Evolutionary conservation across 2,888 invertebrate genomes (phyloP).

Genomic region (Cataglyphis livida): DNA sequence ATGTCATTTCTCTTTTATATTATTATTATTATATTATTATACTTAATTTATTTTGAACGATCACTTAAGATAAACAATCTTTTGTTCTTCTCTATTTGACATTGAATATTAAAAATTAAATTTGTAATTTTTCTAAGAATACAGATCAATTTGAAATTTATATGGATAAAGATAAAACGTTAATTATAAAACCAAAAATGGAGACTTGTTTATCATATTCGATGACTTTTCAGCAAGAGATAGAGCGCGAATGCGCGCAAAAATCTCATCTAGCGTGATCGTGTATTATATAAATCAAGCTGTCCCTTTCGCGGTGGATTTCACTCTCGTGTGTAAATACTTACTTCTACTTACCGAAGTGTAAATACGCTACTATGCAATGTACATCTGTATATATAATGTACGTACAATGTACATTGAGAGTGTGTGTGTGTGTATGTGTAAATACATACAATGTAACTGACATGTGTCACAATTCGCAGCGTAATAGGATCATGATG

Average conservation of each 20-base stretch:
- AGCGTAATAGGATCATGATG: slow-evolving; percentile 62
- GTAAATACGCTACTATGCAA: slow-evolving; percentile 68
- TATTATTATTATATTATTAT: neutral
- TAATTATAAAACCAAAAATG: neutral
- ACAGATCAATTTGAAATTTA: neutral
- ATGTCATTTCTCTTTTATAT: neutral
- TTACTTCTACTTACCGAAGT: slow-evolving; percentile 60
- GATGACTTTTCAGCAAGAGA: slow-evolving; percentile 66
- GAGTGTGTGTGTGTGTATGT: slow-evolving; percentile 50
- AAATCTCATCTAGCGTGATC: slow-evolving; percentile 43
- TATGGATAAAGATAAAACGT: neutral
- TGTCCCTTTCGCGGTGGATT: slow-evolving; percentile 56
- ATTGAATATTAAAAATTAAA: neutral
- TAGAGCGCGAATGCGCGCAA: slow-evolving; percentile 60
- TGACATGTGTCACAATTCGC: slow-evolving; percentile 51
- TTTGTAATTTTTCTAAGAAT: neutral
- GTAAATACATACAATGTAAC: slow-evolving; percentile 54
- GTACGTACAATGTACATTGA: neutral
- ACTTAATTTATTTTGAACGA: neutral
- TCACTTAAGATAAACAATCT: neutral
- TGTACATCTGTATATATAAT: slow-evolving; percentile 49
- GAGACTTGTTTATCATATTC: slow-evolving; percentile 40
- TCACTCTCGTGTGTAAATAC: slow-evolving; percentile 68
- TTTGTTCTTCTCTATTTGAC: neutral
- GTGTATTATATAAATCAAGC: slow-evolving; percentile 61